Evolutionary conservation across 53 echinoderm and acorn worm species (phyloP), one percentile per base, ranked within the genome.

Genomic region (Echinometra lucunter): DNA sequence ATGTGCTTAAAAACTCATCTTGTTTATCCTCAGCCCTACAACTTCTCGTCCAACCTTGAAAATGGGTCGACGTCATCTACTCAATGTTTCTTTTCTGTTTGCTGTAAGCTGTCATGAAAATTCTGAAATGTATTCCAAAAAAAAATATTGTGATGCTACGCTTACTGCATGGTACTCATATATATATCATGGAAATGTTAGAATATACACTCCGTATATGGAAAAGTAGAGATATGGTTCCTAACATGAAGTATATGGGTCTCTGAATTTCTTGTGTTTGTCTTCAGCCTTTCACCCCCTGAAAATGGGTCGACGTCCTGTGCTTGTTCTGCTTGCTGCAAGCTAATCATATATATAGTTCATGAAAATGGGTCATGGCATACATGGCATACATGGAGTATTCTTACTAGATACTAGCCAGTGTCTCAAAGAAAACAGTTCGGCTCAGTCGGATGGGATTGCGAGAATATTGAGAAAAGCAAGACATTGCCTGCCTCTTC

Each of bases 311-410:
- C 78, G 78, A 38, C 40, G 78, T 40, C 78, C 40, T 85, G 28
- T 28, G 12, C 1, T n/a, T 4, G 49, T n/a, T 53, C 6, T 30
- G 85, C 85, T 85, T n/a, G 47, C 47, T 47, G 53, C 47, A 45
- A 85, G 85, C 47, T 47, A 85, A 85, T 85, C 45, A 85, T 47
- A 81, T n/a, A n/a, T 44, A 81, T 44, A 40, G 25, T 85, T 28
- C 85, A 85, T n/a, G 85, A 85, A 78, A 85, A 85, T 85, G 49
- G 85, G 85, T 45, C 85, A 85, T 85, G 85, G 49, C 85, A 85
- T 85, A 85, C 85, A 85, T 85, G 85, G 49, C 85, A 85, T 85
- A 85, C 47, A 47, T 47, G 28, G n/a, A 2, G 85, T 47, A 85
- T 85, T 85, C 2, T 85, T 44, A 42, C 40, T 42, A 19, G 44